Base-by-base conservation (phyloP, 2,797 vertebrate species). In the Chelon labrosus region DNA sequence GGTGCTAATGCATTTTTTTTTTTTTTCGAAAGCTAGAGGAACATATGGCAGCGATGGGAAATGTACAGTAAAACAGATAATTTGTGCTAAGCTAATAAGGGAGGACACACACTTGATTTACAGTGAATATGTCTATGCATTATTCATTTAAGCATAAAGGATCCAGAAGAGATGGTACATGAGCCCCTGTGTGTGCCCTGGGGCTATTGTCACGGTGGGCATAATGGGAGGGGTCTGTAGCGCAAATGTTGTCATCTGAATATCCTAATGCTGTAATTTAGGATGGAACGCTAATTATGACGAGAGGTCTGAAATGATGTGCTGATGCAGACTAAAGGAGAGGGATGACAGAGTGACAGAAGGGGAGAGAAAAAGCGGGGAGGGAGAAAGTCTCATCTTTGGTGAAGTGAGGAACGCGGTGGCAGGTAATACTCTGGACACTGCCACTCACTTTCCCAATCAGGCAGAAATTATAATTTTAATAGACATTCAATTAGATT, bases 401-500 rank as follows among this genome's bases (percentile, higher is more conserved):
- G 50, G 63, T 58, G 69, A 66, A 80, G 76, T 66, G 78, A 70
- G 55, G 64, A 75, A 78, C 58, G 61, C 17, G 62, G 67, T 76
- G 80, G 75, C 81, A 80, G 88, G 83, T 88, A 82, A 82, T 84
- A 78, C 76, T 85, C 76, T 74, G 86, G 90, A 89, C 82, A 83
- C 78, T 73, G 73, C 75, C 82, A 80, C 83, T 88, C 70, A 83
- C 79, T 88, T 88, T 60, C 58, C 78, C 57, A 87, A 88, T 87
- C 82, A 85, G 76, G 65, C 63, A 73, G 75, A 79, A 89, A 91
- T 80, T 76, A 75, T 77, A 52, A 85, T 86, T 89, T 86, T 89
- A 87, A 92, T 89, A 86, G 87, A 91, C 84, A 84, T 86, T 89
- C 80, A 75, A 85, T 89, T 84, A 82, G 65, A 86, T 88, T 85